phyloP scores from a whole-genome alignment of 2,797 vertebrate species.

The Diplodus sargus region DNA sequence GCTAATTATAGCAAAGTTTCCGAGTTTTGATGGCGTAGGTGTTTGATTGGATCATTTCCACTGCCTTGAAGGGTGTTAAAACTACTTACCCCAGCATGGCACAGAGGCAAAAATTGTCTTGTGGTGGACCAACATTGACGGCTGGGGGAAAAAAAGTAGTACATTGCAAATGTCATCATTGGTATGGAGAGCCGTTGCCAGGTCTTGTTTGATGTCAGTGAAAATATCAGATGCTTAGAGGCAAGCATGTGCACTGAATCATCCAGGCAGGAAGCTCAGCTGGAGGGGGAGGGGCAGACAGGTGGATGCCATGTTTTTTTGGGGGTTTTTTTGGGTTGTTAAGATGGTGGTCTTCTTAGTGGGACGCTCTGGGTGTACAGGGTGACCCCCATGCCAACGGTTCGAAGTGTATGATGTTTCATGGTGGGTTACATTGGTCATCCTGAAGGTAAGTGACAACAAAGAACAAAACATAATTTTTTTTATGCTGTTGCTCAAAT shows the following conservation, averaged over 20 bases:
- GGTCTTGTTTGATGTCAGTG: slow-evolving; percentile 33
- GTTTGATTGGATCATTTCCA: slow-evolving; percentile 1
- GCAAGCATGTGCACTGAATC: slow-evolving; percentile 29
- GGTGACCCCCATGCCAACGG: not conserved
- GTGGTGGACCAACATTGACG: slow-evolving; percentile 17
- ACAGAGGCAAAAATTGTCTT: slow-evolving; percentile 16
- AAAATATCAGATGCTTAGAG: slow-evolving; percentile 34
- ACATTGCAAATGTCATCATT: slow-evolving; percentile 47
- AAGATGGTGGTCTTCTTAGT: not conserved
- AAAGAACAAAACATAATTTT: too few relatives aligned
- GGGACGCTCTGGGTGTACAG: not conserved
- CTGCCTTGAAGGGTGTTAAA: not conserved
- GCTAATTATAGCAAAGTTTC: not conserved
- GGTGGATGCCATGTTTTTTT: not conserved
- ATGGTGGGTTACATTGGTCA: not conserved
- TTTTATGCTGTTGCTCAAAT: too few relatives aligned
- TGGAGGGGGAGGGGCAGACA: not conserved
- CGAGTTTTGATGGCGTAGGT: not conserved
- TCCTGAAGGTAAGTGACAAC: not conserved
- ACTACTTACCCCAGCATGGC: not conserved
- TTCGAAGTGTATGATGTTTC: not conserved
- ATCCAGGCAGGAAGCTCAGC: slow-evolving; percentile 11
- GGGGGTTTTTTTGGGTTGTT: not conserved
- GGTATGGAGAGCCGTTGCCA: slow-evolving; percentile 2
- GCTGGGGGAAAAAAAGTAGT: slow-evolving; percentile 15